These are phyloP conservation scores for Ophioninae sp. DNA, from an alignment of 2,888 invertebrate species.

Conservation along the genomic window DNA sequence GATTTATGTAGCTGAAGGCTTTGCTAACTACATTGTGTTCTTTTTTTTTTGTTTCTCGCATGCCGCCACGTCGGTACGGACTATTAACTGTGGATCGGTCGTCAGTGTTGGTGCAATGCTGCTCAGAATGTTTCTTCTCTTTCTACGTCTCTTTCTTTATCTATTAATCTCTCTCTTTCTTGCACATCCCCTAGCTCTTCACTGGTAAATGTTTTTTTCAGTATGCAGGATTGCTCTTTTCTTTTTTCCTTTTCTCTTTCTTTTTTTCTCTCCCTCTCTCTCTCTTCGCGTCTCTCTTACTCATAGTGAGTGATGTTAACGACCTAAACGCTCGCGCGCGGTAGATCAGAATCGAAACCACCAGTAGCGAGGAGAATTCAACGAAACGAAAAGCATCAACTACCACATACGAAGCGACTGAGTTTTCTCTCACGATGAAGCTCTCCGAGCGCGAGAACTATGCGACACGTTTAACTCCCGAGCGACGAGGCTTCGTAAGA, in stretches of 20 bases:
- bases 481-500: conserved; percentile 12
- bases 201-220: conserved; percentile 18
- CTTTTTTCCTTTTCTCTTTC: conserved; percentile 3
- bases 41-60: conserved; percentile 52
- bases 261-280: neutral
- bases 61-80: conserved; percentile 34
- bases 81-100: conserved; percentile 31
- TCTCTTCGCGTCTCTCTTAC: neutral
- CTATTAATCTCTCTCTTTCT: conserved; percentile 9
- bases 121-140: conserved; percentile 22
- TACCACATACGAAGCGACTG: conserved; percentile 23
- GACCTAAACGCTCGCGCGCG: conserved; percentile 60
- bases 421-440: conserved; percentile 37
- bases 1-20: conserved; percentile 46
- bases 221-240: neutral
- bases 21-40: conserved; percentile 51
- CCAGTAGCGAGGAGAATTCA: conserved; percentile 48
- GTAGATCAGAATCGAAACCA: conserved; percentile 61
- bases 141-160: neutral
- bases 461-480: conserved; percentile 45
- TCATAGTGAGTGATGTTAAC: conserved; percentile 64
- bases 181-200: neutral
- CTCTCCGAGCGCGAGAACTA: conserved; percentile 30
- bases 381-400: conserved; percentile 40
- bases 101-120: conserved; percentile 1